These are phyloP conservation scores for Cheilosia pagana DNA, from an alignment of 2,888 invertebrate genomes.

Conservation along the genomic window DNA sequence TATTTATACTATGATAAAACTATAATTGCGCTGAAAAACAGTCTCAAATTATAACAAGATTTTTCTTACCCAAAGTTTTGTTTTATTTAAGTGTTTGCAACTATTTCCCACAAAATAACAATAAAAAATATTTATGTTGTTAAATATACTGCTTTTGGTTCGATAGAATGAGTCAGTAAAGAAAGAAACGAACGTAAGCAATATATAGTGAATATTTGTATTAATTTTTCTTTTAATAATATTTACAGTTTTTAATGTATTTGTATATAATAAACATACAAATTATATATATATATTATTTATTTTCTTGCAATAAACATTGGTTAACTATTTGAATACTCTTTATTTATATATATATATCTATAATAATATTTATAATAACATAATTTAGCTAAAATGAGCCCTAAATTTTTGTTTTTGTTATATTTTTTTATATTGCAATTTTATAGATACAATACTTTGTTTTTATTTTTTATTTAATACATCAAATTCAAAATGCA, in stretches of 20 bases:
- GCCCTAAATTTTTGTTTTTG: conserved; percentile 42
- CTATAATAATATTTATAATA: conserved; percentile 39
- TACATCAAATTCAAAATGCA: conserved; percentile 47
- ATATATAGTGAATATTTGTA: conserved; percentile 39
- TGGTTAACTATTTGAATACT: conserved; percentile 66
- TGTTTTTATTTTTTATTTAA: conserved; percentile 15
- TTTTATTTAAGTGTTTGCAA: conserved; percentile 11
- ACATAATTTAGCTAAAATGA: conserved; percentile 69
- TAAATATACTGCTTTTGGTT: conserved; percentile 13
- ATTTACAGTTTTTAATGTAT: conserved; percentile 68
- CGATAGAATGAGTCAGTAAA: conserved; percentile 13
- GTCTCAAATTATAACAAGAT: conserved; percentile 63
- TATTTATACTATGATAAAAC: conserved; percentile 48
- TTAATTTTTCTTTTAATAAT: conserved; percentile 45
- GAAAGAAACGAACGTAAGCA: conserved; percentile 50
- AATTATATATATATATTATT: conserved; percentile 62
- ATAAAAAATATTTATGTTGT: conserved; percentile 19
- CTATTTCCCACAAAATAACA: conserved; percentile 34
- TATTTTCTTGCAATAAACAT: conserved; percentile 65
- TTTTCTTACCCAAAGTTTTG: conserved; percentile 31
- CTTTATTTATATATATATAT: conserved; percentile 44
- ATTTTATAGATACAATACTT: conserved; percentile 53
- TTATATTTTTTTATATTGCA: conserved; percentile 36
- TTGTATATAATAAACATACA: conserved; percentile 59
- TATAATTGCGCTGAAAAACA: conserved; percentile 73